Evolutionary conservation across 2,888 invertebrate species (phyloP).

Genomic region (Dioctria linearis): DNA sequence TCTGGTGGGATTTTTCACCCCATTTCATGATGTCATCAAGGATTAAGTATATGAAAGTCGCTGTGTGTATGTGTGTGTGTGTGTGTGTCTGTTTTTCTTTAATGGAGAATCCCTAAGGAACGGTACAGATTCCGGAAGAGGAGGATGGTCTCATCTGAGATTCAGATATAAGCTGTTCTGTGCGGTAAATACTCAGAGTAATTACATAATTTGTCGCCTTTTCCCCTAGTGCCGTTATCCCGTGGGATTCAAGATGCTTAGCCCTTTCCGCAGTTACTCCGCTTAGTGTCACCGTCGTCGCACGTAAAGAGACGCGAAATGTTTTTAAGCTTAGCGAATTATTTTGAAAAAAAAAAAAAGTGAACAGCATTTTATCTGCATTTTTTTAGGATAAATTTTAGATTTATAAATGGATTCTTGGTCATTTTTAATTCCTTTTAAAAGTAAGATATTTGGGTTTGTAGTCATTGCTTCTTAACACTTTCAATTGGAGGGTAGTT

Average conservation of each 20-base stretch:
- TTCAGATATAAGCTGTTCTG: constrained; percentile 32
- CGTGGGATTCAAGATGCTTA: constrained; percentile 33
- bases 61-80: not conserved
- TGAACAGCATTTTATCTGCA: too few relatives aligned
- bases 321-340: constrained; percentile 21
- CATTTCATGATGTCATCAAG: constrained; percentile 40
- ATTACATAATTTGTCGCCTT: constrained; percentile 49
- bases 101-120: constrained; percentile 5
- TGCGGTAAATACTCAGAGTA: constrained; percentile 38
- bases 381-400: too few relatives aligned
- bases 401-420: too few relatives aligned
- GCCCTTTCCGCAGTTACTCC: constrained; percentile 8
- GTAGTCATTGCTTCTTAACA: too few relatives aligned
- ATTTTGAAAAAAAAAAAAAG: not conserved
- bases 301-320: not conserved
- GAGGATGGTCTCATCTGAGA: constrained; percentile 34
- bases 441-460: too few relatives aligned
- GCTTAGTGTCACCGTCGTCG: not conserved
- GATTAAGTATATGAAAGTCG: constrained; percentile 26
- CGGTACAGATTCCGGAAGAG: constrained; percentile 21
- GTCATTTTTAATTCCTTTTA: too few relatives aligned
- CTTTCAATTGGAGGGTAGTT: too few relatives aligned
- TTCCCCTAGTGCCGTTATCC: constrained; percentile 33
- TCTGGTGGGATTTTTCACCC: constrained; percentile 34
- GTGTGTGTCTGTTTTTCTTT: not conserved